Percentiles rank a stretch among this genome's conserved stretches.
Evolutionary conservation across 2,113 vertebrate genomes (phyloP).

Genomic region (Dryoscopus gambensis): DNA sequence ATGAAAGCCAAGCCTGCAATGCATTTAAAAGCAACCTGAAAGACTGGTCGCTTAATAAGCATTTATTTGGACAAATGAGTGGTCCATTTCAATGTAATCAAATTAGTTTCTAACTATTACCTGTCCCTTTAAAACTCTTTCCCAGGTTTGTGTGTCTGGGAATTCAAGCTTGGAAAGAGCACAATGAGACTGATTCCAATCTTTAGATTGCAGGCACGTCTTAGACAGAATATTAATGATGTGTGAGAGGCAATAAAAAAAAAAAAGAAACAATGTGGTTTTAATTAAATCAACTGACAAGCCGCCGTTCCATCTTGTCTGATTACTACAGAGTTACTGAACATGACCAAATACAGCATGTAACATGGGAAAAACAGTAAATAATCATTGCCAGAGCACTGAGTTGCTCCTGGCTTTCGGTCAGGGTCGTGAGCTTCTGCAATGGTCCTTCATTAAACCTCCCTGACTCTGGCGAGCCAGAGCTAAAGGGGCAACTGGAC

Average conservation of each 20-base stretch:
- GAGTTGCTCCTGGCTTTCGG: background rate
- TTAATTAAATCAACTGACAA: constrained; percentile 65
- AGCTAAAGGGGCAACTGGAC: background rate
- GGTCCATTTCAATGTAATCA: constrained; percentile 51
- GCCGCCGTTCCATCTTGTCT: constrained; percentile 35
- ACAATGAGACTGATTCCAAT: constrained; percentile 58
- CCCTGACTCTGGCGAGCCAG: background rate
- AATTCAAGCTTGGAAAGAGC: constrained; percentile 58
- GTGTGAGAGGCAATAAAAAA: constrained; percentile 54
- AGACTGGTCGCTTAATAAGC: constrained; percentile 43
- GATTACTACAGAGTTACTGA: constrained; percentile 43
- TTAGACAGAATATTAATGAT: constrained; percentile 57
- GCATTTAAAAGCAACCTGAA: constrained; percentile 48
- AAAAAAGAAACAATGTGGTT: constrained; percentile 23
- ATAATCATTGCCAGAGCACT: background rate
- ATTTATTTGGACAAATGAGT: constrained; percentile 40
- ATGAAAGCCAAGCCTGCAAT: background rate
- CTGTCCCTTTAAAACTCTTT: constrained; percentile 60
- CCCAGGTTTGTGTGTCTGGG: constrained; percentile 57
- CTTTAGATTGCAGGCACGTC: constrained; percentile 47
- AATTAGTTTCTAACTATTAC: constrained; percentile 51
- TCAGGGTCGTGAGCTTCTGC: background rate
- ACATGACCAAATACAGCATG: constrained; percentile 36
- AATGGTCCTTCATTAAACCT: background rate
- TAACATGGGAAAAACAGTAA: constrained; percentile 13